Percentiles rank a stretch among this genome's conserved stretches.
These are phyloP conservation scores for Epinephelus malabaricus DNA, from an alignment of 2,797 vertebrate species.

Conservation along the genomic window DNA sequence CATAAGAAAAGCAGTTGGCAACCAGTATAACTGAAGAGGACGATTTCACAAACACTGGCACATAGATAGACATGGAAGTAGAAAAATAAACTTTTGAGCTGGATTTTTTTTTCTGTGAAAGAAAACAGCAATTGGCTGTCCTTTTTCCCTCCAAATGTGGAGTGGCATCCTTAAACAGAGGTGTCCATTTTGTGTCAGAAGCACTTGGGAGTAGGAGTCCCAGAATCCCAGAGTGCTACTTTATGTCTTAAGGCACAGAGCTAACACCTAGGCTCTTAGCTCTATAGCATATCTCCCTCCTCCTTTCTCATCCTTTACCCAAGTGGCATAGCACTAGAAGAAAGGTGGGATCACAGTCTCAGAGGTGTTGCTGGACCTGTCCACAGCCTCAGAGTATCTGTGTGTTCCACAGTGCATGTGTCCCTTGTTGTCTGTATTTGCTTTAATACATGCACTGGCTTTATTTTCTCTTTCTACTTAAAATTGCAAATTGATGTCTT, in stretches of 20 bases:
- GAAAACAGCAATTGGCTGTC: constrained; percentile 43
- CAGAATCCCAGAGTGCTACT: constrained; percentile 77
- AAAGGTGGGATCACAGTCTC: constrained; percentile 73
- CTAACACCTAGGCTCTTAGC: constrained; percentile 83
- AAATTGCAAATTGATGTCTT: neutral
- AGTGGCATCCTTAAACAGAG: constrained; percentile 66
- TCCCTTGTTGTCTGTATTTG: constrained; percentile 11
- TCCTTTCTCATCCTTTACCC: constrained; percentile 68
- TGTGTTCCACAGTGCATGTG: constrained; percentile 21
- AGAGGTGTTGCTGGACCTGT: constrained; percentile 77
- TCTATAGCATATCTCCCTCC: constrained; percentile 76
- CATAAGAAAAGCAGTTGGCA: neutral
- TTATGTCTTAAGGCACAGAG: constrained; percentile 78
- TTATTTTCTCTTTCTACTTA: constrained; percentile 13
- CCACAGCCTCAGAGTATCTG: constrained; percentile 55
- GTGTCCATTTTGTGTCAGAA: constrained; percentile 77
- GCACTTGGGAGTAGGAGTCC: constrained; percentile 67
- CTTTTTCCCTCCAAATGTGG: constrained; percentile 65
- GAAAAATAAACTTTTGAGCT: neutral
- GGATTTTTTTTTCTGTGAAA: neutral
- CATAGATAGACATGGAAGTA: neutral
- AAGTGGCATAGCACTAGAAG: constrained; percentile 48
- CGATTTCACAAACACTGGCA: neutral
- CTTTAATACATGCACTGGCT: constrained; percentile 6
- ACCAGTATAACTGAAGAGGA: neutral